Base-by-base conservation (phyloP, 1,140 invertebrate genomes). In the Leptinotarsa lineolata region DNA sequence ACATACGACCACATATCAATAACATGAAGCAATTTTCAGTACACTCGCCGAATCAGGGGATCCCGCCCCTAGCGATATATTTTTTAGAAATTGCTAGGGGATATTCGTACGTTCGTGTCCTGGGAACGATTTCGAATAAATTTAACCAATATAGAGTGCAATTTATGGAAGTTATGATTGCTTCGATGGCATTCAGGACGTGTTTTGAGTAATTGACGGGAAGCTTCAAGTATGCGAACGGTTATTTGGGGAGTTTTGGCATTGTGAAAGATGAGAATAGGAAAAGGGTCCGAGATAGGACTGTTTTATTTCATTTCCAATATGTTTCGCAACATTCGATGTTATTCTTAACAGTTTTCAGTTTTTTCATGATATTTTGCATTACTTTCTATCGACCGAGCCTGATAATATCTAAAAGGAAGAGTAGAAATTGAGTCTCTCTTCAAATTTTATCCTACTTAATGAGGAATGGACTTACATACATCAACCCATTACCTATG, bases 101-200 rank as follows among this genome's bases (percentile, higher is more conserved):
- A 54, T 54, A 54, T 54, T 54, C 48, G 48, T 54, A 18, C 48
- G 48, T 54, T 54, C 48, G 48, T 54, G 48, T n/a, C 48, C 48
- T 15, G 48, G 48, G 48, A 54, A 54, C 48, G 12, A 13, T 54
- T 54, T 54, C 48, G 48, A 54, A 54, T 54, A 54, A 54, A 54
- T 54, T 54, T 18, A 54, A 54, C 48, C 48, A 54, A 54, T 54
- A 54, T 54, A 54, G 48, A 54, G 48, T 54, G 48, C 48, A 54
- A 54, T 54, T 54, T 54, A 54, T 54, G 48, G 6, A 54, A 54
- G 48, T 54, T 54, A 54, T 54, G 16, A 54, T 54, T 54, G 48
- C 48, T 54, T 54, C 48, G 48, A 54, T 54, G 48, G 48, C 48
- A 54, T 54, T 54, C 48, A 18, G 48, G 48, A 54, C 48, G 48